Conservation (phyloP, 2,113 vertebrate genomes). For the Prunella himalayana region DNA sequence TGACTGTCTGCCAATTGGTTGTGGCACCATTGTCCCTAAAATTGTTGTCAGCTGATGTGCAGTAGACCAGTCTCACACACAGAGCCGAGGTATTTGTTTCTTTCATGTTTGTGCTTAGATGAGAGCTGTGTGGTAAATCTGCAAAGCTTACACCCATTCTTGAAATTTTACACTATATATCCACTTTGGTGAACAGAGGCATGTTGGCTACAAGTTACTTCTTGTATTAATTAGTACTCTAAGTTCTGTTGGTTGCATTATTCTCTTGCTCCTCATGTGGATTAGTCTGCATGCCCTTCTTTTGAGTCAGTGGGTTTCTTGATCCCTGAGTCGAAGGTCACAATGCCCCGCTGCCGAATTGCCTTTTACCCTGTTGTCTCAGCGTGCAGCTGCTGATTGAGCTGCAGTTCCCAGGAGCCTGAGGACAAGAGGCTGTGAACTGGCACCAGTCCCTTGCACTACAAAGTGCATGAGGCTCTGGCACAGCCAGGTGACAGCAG, state of each 20-base stretch:
- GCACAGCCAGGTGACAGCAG: background rate
- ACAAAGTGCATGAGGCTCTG: background rate
- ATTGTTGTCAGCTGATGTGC: background rate
- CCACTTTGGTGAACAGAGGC: background rate
- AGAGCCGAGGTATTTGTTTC: background rate
- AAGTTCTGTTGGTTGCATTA: accelerated
- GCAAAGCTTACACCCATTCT: background rate
- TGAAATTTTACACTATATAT: background rate
- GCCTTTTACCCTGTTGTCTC: background rate
- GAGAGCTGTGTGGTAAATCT: background rate
- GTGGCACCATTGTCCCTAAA: background rate
- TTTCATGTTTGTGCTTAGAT: background rate
- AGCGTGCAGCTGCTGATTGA: background rate
- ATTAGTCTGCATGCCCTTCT: background rate
- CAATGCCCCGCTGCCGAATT: accelerated
- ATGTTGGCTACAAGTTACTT: background rate
- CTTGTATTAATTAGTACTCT: background rate
- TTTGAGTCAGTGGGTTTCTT: background rate
- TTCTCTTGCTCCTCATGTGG: background rate
- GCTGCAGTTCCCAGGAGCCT: accelerated
- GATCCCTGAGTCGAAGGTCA: accelerated
- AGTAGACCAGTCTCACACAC: background rate
- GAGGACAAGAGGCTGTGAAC: background rate
- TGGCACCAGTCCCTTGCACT: background rate
- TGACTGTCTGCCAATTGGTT: background rate